Evolutionary conservation across 2,888 invertebrate genomes (phyloP).

Genomic region (Willowsia nigromaculata): DNA sequence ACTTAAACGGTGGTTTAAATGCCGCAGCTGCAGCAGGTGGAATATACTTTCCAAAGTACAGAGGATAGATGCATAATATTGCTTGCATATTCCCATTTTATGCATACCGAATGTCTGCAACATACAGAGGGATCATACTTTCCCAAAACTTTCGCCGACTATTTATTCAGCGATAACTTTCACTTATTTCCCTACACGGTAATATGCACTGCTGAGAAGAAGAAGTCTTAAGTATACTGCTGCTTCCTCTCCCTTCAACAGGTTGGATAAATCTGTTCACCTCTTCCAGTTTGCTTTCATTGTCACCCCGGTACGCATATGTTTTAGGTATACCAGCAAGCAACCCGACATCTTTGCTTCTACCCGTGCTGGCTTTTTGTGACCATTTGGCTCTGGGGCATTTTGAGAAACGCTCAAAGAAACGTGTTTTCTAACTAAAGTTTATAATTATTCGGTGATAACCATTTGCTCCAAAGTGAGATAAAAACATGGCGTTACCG

Average conservation of each 20-base stretch:
- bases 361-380: not conserved
- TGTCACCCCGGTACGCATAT: not conserved
- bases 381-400: not conserved
- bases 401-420: too few species aligned
- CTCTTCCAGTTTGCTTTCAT: not conserved
- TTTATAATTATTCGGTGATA: too few species aligned
- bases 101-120: too few species aligned
- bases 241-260: constrained; percentile 13
- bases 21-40: not conserved
- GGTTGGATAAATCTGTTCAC: not conserved
- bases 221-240: not conserved
- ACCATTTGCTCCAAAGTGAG: not conserved
- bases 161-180: constrained; percentile 29
- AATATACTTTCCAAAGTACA: too few species aligned
- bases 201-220: not conserved
- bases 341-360: not conserved
- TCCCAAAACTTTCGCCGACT: not conserved
- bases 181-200: not conserved
- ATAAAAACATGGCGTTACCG: not conserved
- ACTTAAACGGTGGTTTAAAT: not conserved
- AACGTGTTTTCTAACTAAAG: not conserved
- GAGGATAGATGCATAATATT: too few species aligned
- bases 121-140: too few species aligned
- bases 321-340: not conserved
- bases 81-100: too few species aligned